phyloP scores from a whole-genome alignment of 2,113 vertebrate genomes.

The Nipponia nippon region DNA sequence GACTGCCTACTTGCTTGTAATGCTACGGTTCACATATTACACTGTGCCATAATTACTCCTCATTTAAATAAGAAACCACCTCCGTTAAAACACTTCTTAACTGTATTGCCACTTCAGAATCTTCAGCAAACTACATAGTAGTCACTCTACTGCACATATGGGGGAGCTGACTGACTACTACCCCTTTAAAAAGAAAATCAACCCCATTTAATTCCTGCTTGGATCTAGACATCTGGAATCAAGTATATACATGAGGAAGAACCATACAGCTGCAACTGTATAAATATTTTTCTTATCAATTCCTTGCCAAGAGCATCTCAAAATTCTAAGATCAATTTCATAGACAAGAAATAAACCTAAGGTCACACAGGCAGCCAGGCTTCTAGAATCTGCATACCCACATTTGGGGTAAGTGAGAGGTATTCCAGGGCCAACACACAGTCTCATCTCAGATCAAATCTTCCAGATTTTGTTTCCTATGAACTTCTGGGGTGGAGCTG shows the following conservation, averaged over 20 bases:
- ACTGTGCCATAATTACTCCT: background rate
- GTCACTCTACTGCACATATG: background rate
- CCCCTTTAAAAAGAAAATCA: background rate
- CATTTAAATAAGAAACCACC: background rate
- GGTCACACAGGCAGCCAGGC: background rate
- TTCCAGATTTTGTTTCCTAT: background rate
- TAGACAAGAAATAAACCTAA: background rate
- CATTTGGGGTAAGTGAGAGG: background rate
- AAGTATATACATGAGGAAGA: background rate
- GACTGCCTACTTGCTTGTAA: background rate
- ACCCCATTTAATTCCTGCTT: background rate
- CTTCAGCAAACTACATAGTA: background rate
- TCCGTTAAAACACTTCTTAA: background rate
- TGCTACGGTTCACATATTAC: background rate
- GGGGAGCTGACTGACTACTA: background rate
- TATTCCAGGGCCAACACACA: background rate
- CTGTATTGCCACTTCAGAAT: background rate
- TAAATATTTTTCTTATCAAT: slow-evolving; percentile 35
- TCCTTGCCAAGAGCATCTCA: slow-evolving; percentile 6
- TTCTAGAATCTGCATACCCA: background rate
- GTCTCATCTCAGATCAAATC: background rate
- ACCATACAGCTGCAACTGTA: background rate
- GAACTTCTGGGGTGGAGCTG: background rate
- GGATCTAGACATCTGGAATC: slow-evolving; percentile 11
- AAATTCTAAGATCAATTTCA: background rate